Base-by-base conservation (phyloP, 2,888 invertebrate genomes). In the Parthenolecanium corni region DNA sequence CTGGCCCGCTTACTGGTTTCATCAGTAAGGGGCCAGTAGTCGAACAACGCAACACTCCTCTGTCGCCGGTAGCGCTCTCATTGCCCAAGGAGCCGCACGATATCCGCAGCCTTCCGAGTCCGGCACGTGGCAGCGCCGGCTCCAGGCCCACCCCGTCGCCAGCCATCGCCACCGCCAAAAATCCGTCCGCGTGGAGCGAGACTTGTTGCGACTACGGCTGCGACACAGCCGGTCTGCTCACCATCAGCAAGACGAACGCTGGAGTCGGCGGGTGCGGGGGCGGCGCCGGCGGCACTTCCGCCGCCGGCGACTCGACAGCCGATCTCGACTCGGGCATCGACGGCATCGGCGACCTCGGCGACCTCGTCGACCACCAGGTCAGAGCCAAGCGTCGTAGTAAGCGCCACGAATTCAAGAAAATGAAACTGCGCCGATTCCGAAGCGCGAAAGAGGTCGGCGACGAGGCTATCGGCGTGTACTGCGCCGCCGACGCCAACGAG, bases 1-100 rank as follows among this genome's bases (percentile, higher is more conserved):
- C 89, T 90, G 90, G 90, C 84, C 89, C 89, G 87, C 89, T 87
- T 89, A 89, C 88, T 89, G 89, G 89, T 88, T 88, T 87, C 64
- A 65, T 65, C 84, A 84, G 85, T 85, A 89, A 88, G 82, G 77
- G 77, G 75, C 66, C 66, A 54, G n/a, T n/a, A n/a, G 61, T 61
- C 18, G 67, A 68, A 67, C 68, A 66, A 54, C 66, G 64, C 52
- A 64, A 64, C 24, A 65, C 69, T 52, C 68, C 69, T 16, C 65
- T 69, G 54, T 70, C 74, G 31, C 72, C 77, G 36, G 76, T 77
- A 57, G 77, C 77, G 49, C 71, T 78, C 67, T 76, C 77, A 20
- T 71, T 77, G 53, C 77, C 77, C 2, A 69, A 75, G 67, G 78
- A 77, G 68, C 77, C 77, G n/a, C 69, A 70, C 14, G 69, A 70